Conservation (phyloP, 2,888 invertebrate species). For the Chaetogeoica ovagalla region DNA sequence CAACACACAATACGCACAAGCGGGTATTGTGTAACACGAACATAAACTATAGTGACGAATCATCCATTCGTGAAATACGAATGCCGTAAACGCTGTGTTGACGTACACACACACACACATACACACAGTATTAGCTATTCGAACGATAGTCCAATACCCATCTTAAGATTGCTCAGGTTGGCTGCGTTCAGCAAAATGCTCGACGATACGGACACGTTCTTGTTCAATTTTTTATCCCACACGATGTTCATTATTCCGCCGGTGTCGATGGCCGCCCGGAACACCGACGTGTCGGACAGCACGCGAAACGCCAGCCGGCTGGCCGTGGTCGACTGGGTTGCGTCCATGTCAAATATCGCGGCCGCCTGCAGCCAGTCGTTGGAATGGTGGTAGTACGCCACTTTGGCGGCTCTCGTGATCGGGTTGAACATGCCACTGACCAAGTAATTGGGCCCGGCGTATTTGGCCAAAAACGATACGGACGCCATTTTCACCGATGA, state of each 20-base stretch:
- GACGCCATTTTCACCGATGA: neutral
- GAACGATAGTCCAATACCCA: too few relatives aligned
- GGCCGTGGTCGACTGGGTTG: neutral
- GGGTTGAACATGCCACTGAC: neutral
- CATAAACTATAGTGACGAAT: too few relatives aligned
- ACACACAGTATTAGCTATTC: too few relatives aligned
- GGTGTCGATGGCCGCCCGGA: constrained; percentile 8
- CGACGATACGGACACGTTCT: too few relatives aligned
- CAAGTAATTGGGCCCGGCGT: constrained; percentile 3
- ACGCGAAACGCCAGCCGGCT: constrained; percentile 8
- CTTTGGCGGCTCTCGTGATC: neutral
- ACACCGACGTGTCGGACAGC: neutral
- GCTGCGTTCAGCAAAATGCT: too few relatives aligned
- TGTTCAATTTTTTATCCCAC: neutral
- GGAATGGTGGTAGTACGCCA: constrained; percentile 21
- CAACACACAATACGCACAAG: too few relatives aligned
- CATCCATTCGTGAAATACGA: too few relatives aligned
- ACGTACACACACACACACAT: too few relatives aligned
- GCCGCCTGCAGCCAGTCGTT: neutral
- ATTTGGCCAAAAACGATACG: neutral
- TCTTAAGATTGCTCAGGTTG: too few relatives aligned
- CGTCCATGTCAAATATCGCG: neutral
- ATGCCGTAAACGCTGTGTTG: too few relatives aligned
- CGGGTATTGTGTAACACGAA: too few relatives aligned
- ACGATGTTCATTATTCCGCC: constrained; percentile 5